Evolutionary conservation across 2,113 vertebrate genomes (phyloP), one percentile per base, ranked within the genome.

Genomic region (Nanger granti): DNA sequence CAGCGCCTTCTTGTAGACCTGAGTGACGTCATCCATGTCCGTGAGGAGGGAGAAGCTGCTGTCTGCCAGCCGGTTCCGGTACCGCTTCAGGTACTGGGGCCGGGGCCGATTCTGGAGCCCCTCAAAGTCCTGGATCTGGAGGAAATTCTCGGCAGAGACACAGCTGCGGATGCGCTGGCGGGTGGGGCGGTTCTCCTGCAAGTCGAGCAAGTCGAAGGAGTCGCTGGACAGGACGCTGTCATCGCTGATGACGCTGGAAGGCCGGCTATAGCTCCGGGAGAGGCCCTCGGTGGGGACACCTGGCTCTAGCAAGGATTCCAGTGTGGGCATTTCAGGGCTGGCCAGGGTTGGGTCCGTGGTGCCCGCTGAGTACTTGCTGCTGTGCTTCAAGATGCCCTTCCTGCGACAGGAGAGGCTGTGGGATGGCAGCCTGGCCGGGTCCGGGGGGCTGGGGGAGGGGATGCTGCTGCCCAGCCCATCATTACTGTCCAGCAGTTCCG

Each of bases 1-100:
- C 98, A 99, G 99, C 97, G 99, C 99, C 99, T 99, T 99, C 98
- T 99, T 99, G 98, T 99, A 99, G 98, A 99, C 99, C 99, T 99
- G 99, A 99, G 99, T 99, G 99, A 99, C 98, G 52, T 99, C 99
- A 97, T 99, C 99, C 99, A 99, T 99, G 98, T 99, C 99, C 69
- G 99, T 98, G 94, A 99, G 99, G 98, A 99, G 98, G 95, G 99
- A 99, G 99, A 99, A 99, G 99, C 99, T 99, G 98, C 99, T 99
- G 99, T 99, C 99, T 85, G 98, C 99, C 82, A 99, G 99, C 91
- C 99, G 99, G 96, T 99, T 99, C 89, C 99, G 98, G 96, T 99
- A 99, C 91, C 99, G 99, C 97, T 99, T 99, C 98, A 99, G 98
- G 97, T 99, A 99, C 95, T 99, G 99, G 87, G 99, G 99, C 28